phyloP scores from a whole-genome alignment of 1,140 invertebrate genomes.

The Potamilus streckersoni region DNA sequence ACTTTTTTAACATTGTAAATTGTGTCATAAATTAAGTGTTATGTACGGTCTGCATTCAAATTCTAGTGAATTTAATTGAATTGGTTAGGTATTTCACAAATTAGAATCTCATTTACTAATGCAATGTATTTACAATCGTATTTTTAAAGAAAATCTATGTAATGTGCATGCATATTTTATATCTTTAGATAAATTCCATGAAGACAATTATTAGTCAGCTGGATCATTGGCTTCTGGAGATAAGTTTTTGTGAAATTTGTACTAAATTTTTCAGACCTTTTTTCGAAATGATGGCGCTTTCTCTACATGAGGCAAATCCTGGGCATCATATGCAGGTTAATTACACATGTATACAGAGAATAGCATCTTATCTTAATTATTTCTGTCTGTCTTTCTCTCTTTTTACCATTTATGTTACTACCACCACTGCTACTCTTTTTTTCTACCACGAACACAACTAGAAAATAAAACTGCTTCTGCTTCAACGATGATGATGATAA shows the following conservation, averaged over 20 bases:
- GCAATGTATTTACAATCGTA: neutral
- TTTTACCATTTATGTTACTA: too few species aligned
- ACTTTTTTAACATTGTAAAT: too few species aligned
- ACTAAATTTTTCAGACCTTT: conserved; percentile 44
- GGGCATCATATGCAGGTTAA: conserved; percentile 67
- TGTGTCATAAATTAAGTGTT: too few species aligned
- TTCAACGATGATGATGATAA: neutral
- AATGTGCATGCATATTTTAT: neutral
- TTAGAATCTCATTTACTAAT: too few species aligned
- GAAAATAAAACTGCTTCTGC: neutral
- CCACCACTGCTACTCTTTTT: neutral
- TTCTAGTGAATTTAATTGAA: too few species aligned
- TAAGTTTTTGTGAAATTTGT: neutral
- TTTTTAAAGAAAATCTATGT: neutral
- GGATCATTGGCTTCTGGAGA: neutral
- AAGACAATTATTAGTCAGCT: too few species aligned
- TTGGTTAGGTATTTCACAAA: too few species aligned
- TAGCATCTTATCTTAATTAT: neutral
- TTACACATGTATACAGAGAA: neutral
- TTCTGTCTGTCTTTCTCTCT: too few species aligned
- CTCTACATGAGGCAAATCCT: conserved; percentile 67
- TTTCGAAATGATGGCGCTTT: conserved; percentile 63
- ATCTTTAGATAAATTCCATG: neutral
- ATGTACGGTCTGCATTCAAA: too few species aligned
- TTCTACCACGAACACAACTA: neutral